These are phyloP conservation scores for Sebastes wilsoni DNA, from an alignment of 2,797 vertebrate species.

Conservation along the genomic window DNA sequence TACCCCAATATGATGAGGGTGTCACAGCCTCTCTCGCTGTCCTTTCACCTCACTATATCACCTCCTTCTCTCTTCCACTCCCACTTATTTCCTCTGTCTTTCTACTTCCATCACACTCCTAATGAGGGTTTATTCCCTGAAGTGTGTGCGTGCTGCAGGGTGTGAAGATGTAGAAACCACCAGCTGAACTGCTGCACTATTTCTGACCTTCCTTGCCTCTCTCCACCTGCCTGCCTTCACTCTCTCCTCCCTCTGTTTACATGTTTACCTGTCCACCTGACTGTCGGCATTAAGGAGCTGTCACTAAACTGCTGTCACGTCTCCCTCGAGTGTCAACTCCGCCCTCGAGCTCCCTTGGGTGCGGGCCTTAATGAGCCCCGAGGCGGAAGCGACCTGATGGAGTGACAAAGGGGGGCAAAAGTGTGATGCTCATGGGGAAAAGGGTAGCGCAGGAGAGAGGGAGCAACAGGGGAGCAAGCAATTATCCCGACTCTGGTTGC, in stretches of 20 bases:
- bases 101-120: conserved; percentile 19
- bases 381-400: conserved; percentile 2
- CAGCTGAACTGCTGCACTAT: conserved; percentile 49
- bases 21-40: conserved; percentile 19
- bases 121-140: conserved; percentile 53
- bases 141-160: background rate
- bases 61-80: background rate
- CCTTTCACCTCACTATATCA: background rate
- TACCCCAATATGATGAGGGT: conserved; percentile 28
- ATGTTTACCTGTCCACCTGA: conserved; percentile 52
- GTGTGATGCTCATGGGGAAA: conserved; percentile 33
- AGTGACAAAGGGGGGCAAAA: conserved; percentile 8
- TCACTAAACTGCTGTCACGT: conserved; percentile 30
- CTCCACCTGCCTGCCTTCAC: background rate
- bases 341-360: background rate
- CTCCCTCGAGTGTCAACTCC: conserved; percentile 1
- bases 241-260: conserved; percentile 1
- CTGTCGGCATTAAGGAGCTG: conserved; percentile 55
- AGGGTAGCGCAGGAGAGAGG: background rate
- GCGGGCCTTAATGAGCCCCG: conserved; percentile 64
- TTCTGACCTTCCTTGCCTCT: conserved; percentile 38
- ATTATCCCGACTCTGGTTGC: conserved; percentile 47
- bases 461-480: conserved; percentile 44
- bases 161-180: conserved; percentile 2
- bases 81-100: conserved; percentile 26